Conservation (phyloP, 37 sponge, comb jelly and placozoan genomes). For the Spongilla lacustris region DNA sequence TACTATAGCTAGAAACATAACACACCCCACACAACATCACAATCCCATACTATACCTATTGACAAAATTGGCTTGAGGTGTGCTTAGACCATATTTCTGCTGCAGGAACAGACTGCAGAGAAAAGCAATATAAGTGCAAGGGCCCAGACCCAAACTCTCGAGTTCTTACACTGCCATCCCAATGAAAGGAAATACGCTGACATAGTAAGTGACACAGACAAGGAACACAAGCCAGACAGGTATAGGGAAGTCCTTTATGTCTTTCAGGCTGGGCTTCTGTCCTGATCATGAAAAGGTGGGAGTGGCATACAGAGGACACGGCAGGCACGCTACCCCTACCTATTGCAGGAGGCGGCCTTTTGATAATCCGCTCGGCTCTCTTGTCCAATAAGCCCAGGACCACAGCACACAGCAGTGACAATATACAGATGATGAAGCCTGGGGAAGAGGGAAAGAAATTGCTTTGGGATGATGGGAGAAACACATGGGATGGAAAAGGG, state of each 20-base stretch:
- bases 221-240: conserved; percentile 91
- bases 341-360: conserved; percentile 58
- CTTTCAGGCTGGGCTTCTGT: conserved; percentile 61
- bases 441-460: background rate
- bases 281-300: background rate
- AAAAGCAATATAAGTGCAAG: background rate
- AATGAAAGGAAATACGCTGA: conserved; percentile 95
- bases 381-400: conserved; percentile 85
- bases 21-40: conserved; percentile 17
- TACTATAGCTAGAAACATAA: background rate
- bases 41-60: too few relatives aligned
- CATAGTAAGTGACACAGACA: conserved; percentile 96
- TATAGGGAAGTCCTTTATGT: conserved; percentile 89
- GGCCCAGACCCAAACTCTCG: background rate
- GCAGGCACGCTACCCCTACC: conserved; percentile 20
- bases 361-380: conserved; percentile 78
- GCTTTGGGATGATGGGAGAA: background rate
- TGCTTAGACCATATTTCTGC: conserved; percentile 70
- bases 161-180: conserved; percentile 84
- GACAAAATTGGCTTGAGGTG: conserved; percentile 49
- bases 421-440: conserved; percentile 84
- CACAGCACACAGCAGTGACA: conserved; percentile 81
- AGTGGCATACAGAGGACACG: background rate
- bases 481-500: background rate
- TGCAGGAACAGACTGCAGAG: conserved; percentile 75